Base-by-base conservation (phyloP, 1,140 invertebrate genomes). In the Andricus grossulariae region DNA sequence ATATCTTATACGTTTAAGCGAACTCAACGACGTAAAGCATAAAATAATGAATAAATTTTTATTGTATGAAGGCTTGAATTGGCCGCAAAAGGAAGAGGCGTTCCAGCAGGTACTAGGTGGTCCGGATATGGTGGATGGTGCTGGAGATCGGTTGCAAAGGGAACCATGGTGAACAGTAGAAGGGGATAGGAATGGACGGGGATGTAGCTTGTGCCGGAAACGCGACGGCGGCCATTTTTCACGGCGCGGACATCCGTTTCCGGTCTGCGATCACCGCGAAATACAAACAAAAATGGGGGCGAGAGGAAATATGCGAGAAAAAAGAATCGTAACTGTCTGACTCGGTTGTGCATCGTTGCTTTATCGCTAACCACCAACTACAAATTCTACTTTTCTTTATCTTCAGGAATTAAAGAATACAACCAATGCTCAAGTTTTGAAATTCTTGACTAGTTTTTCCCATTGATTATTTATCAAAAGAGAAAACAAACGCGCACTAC, bases 231-330 rank as follows among this genome's bases (percentile, higher is more conserved):
- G 84, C 86, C 88, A 90, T 90, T 90, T 90, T 90, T 90, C 89
- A 90, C 83, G 39, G 75, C 81, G 77, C 86, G 88, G 87, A 90
- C 85, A 79, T 90, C 88, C 88, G 88, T 80, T 90, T 90, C 88
- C 88, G 88, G 83, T 83, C 32, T 72, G 78, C 83, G 81, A 87
- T 88, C 87, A 80, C 88, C 84, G 78, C 87, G 80, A 88, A 86
- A 88, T 84, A 89, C 84, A 89, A 88, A 88, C 83, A 89, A 89
- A 89, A 89, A 89, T 88, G 78, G 76, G 71, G 49, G 71, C 70
- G 73, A 54, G 60, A 75, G 74, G 50, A 77, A 75, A 82, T 72
- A 70, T 77, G 55, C 71, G 66, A 19, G 70, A 74, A 55, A 76
- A 82, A 77, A 76, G 73, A 76, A 78, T 72, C 73, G 45, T 45